Base-by-base conservation (phyloP, 2,888 invertebrate species). In the Trimorus sp. region DNA sequence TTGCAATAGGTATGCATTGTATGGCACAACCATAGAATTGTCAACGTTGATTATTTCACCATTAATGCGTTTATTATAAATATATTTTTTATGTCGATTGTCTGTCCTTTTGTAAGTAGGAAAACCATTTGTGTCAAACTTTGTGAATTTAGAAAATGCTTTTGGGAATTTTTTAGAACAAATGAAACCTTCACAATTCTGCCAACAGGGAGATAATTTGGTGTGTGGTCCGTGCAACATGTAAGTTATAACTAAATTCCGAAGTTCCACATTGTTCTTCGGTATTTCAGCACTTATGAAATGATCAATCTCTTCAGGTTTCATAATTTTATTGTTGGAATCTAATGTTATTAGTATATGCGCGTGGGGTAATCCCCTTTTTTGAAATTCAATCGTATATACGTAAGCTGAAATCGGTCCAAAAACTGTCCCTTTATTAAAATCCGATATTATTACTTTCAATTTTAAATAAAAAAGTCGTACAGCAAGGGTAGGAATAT, bases 1-100 rank as follows among this genome's bases (percentile, higher is more conserved):
- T 74, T 58, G 59, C 15, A 83, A 42, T 48, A 79, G 26, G 59
- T 16, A 8, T 14, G 63, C 26, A 68, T 83, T 84, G 49, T 83
- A 79, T 2, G 84, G 79, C 40, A 83, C 75, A 9, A 80, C 70
- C 81, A 84, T 83, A 7, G 62, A 69, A 73, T 79, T 82, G 70
- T 84, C 75, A 5, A 80, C 70, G 9, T 40, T 38, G 26, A 82
- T 45, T 26, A 14, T 42, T 70, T 79, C 11, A 12, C 48, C 63
- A 40, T 71, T 54, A 36, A 76, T 14, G 38, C 40, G 12, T 59
- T 59, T 40, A 40, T 59, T 59, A 40, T 59, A 59, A 15, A 15
- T 4, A 40, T 38, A 7, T 7, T 40, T 40, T 40, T 40, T 38
- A 59, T 59, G 16, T 40, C 12, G 7, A 63, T 63, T 63, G 51